phyloP scores from a whole-genome alignment of 2,113 vertebrate genomes.

The Ivindomyrus marchei region DNA sequence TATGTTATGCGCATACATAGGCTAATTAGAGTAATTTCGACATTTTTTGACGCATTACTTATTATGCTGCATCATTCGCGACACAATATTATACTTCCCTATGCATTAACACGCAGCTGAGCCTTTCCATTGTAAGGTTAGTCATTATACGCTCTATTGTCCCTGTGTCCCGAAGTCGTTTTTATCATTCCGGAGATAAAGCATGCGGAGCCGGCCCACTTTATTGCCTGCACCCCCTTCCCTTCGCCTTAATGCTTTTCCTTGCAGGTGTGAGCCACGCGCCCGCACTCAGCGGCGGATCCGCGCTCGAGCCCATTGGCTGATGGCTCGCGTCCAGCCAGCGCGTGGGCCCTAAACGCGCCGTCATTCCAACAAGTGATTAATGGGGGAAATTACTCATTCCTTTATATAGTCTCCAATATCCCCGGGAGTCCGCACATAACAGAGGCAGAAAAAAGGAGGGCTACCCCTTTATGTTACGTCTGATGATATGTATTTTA shows the following conservation, averaged over 20 bases:
- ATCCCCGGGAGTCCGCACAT: constrained; percentile 44
- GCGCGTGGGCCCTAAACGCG: constrained; percentile 21
- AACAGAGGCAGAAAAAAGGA: constrained; percentile 45
- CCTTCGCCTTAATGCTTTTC: constrained; percentile 15
- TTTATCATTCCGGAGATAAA: constrained; percentile 12
- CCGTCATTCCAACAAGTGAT: constrained; percentile 56
- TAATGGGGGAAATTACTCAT: constrained; percentile 65
- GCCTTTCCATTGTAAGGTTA: not conserved
- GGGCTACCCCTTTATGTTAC: constrained; percentile 48
- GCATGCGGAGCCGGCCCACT: not conserved
- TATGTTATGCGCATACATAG: not conserved
- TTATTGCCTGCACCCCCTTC: not conserved
- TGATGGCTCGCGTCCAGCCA: constrained; percentile 43
- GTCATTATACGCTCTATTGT: constrained; percentile 12
- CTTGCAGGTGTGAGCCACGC: constrained; percentile 66
- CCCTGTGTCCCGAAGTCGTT: not conserved
- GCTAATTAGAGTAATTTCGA: not conserved
- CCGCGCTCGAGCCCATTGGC: constrained; percentile 48
- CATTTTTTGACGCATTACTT: not conserved
- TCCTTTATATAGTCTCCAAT: constrained; percentile 50
- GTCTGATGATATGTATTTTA: not conserved
- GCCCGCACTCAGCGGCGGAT: constrained; percentile 51
- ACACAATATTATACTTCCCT: not conserved
- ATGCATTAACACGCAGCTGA: not conserved
- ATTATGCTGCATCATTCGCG: not conserved